phyloP scores from a whole-genome alignment of 1,140 invertebrate genomes.

The Lepidurus arcticus region DNA sequence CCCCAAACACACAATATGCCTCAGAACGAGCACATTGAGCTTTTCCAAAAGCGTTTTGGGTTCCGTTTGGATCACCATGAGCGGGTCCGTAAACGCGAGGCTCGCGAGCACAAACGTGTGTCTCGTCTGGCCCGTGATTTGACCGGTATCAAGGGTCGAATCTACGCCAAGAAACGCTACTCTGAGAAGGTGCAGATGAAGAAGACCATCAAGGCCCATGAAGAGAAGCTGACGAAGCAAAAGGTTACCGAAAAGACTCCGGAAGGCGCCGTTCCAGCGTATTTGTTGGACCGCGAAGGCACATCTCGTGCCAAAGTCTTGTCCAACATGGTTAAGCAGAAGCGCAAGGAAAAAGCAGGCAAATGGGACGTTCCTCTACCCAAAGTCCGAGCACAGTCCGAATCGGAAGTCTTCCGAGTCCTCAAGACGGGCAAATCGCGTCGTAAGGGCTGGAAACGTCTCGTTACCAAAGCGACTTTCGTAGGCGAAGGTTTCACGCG shows the following conservation, averaged over 20 bases:
- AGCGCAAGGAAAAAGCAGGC: constrained; percentile 98
- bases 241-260: constrained; percentile 68
- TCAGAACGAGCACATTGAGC: constrained; percentile 99
- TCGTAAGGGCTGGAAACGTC: constrained; percentile 97
- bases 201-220: constrained; percentile 90
- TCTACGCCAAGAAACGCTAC: constrained; percentile 92
- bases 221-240: constrained; percentile 83
- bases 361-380: constrained; percentile 99
- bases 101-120: constrained; percentile 81
- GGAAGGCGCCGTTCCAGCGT: constrained; percentile 90
- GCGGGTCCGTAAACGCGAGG: constrained; percentile 89
- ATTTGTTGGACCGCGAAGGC: constrained; percentile 93
- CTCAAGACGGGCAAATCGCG: constrained; percentile 90
- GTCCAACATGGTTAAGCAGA: constrained; percentile 99
- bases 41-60: constrained; percentile 92
- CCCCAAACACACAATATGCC: constrained; percentile 64
- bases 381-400: constrained; percentile 95
- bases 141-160: constrained; percentile 93
- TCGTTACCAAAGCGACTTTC: constrained; percentile 98
- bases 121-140: constrained; percentile 85
- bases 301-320: constrained; percentile 89
- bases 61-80: constrained; percentile 96
- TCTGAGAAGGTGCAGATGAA: constrained; percentile 99
- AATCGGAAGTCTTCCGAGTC: constrained; percentile 96
- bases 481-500: constrained; percentile 97